Percentiles rank a stretch among this genome's conserved stretches.
Conservation (phyloP, 2,797 vertebrate species). For the Oryzias sinensis region DNA sequence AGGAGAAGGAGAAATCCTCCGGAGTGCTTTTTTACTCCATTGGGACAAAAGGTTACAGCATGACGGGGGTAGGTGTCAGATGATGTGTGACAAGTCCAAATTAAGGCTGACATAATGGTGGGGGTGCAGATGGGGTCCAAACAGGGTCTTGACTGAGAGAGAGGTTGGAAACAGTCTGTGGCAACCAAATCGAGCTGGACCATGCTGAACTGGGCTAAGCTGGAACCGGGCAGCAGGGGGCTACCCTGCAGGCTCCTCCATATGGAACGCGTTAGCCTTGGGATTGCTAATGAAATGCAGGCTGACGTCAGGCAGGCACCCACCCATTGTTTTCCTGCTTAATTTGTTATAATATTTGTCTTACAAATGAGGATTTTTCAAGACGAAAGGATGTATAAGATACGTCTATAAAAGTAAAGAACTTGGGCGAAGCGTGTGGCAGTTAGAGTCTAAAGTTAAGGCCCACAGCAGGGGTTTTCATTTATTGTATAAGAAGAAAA, state of each 20-base stretch:
- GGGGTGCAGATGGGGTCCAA: conserved; percentile 69
- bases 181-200: conserved; percentile 64
- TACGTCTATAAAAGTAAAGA: conserved; percentile 29
- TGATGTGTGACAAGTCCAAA: conserved; percentile 81
- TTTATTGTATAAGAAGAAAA: conserved; percentile 20
- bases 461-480: conserved; percentile 19
- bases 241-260: conserved; percentile 77
- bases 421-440: conserved; percentile 24
- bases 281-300: conserved; percentile 80
- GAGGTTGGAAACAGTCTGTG: conserved; percentile 61
- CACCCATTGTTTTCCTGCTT: conserved; percentile 78
- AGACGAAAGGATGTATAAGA: conserved; percentile 46
- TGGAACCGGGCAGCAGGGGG: conserved; percentile 74
- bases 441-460: conserved; percentile 24
- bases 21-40: conserved; percentile 62
- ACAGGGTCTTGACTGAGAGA: conserved; percentile 55
- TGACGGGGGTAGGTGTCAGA: conserved; percentile 78
- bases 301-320: conserved; percentile 79
- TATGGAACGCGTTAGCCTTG: conserved; percentile 81
- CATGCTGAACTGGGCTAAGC: conserved; percentile 57
- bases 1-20: conserved; percentile 58
- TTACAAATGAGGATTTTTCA: conserved; percentile 76
- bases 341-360: conserved; percentile 84
- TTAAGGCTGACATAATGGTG: conserved; percentile 80
- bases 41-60: conserved; percentile 78